Evolutionary conservation across 1,140 invertebrate species (phyloP).

Genomic region (Anastrepha ludens): DNA sequence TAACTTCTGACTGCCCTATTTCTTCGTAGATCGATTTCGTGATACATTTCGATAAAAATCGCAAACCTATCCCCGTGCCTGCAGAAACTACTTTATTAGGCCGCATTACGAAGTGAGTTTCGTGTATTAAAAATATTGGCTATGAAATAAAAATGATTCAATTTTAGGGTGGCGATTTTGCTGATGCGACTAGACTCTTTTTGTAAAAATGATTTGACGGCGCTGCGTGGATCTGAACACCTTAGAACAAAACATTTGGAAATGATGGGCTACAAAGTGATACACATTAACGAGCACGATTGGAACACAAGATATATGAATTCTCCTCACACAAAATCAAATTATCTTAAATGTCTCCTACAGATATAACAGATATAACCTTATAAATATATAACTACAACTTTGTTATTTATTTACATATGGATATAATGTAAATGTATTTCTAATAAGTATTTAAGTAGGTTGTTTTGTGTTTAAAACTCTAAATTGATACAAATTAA

Average conservation of each 20-base stretch:
- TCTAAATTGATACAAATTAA: no score
- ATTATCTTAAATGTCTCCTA: conserved; percentile 72
- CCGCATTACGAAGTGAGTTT: conserved; percentile 68
- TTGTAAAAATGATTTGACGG: conserved; percentile 70
- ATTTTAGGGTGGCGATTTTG: conserved; percentile 73
- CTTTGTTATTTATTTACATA: no score
- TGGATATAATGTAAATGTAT: no score
- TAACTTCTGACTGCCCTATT: neutral
- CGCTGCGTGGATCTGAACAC: conserved; percentile 73
- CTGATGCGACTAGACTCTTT: conserved; percentile 72
- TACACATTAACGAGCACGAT: conserved; percentile 75
- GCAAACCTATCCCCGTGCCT: conserved; percentile 61
- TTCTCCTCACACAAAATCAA: conserved; percentile 70
- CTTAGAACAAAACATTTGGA: conserved; percentile 78
- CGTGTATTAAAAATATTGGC: neutral
- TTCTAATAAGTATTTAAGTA: no score
- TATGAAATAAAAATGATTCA: neutral
- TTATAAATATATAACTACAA: no score
- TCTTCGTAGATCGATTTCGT: conserved; percentile 70
- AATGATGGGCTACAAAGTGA: conserved; percentile 78
- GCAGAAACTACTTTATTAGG: conserved; percentile 67
- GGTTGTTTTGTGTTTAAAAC: no score
- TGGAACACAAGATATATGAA: conserved; percentile 77
- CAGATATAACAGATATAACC: conserved; percentile 67
- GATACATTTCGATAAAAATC: conserved; percentile 69